Percentiles rank a stretch among this genome's conserved stretches.
Evolutionary conservation across 2,113 vertebrate species (phyloP).

Genomic region (Phylloscopus trochiloides): DNA sequence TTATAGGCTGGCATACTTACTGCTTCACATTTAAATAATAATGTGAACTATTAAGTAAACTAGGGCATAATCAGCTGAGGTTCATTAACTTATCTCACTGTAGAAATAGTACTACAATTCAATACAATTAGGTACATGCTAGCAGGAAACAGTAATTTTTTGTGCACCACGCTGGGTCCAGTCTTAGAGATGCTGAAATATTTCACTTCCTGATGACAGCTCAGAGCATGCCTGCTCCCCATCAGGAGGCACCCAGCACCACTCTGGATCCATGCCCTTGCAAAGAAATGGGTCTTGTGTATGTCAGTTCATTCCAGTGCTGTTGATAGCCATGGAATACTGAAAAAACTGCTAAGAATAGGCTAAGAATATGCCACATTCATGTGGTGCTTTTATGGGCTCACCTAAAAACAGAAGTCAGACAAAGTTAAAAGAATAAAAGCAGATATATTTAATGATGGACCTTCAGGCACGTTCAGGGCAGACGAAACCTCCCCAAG

Average conservation of each 20-base stretch:
- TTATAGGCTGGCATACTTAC: slow-evolving; percentile 63
- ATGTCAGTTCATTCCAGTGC: neutral
- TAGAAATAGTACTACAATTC: slow-evolving; percentile 55
- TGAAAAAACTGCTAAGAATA: accelerated
- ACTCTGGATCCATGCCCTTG: accelerated
- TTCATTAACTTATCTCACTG: slow-evolving; percentile 69
- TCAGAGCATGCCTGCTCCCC: neutral
- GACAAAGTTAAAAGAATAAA: neutral
- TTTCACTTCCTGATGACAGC: neutral
- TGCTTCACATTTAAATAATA: slow-evolving; percentile 68
- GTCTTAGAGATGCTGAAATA: neutral
- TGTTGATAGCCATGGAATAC: neutral
- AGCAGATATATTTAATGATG: neutral
- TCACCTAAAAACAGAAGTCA: neutral
- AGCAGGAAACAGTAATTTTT: neutral
- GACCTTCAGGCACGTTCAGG: neutral
- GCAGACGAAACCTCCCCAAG: neutral
- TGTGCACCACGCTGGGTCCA: neutral
- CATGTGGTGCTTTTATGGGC: neutral
- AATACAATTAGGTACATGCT: slow-evolving; percentile 47
- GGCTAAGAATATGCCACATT: neutral
- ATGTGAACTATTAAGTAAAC: slow-evolving; percentile 72
- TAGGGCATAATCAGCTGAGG: slow-evolving; percentile 64
- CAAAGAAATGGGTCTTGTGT: neutral
- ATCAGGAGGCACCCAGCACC: neutral